These are phyloP conservation scores for Buceros bicornis DNA, from an alignment of 2,797 vertebrate species.

Conservation along the genomic window DNA sequence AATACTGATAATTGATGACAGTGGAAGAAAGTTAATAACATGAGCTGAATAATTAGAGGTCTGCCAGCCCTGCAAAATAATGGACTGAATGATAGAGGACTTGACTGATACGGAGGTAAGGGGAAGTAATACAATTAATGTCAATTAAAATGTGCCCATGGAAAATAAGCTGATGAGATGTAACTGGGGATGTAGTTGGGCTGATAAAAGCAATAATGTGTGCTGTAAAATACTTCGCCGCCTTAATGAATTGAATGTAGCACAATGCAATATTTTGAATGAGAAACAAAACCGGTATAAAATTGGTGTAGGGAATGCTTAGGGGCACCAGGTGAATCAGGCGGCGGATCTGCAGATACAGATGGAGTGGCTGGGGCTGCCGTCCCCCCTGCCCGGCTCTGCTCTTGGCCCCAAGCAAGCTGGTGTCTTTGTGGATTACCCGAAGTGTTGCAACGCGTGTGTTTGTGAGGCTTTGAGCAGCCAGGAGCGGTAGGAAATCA, in stretches of 20 bases:
- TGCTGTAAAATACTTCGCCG: slow-evolving; percentile 53
- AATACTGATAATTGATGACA: slow-evolving; percentile 71
- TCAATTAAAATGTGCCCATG: slow-evolving; percentile 71
- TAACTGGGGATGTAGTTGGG: slow-evolving; percentile 68
- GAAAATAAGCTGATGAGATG: slow-evolving; percentile 75
- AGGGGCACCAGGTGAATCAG: neutral
- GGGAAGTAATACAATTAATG: slow-evolving; percentile 73
- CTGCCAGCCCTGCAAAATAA: slow-evolving; percentile 68
- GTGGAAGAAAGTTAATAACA: slow-evolving; percentile 74
- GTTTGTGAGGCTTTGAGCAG: neutral
- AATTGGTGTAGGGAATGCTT: neutral
- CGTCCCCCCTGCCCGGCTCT: fast-evolving
- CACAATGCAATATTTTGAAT: slow-evolving; percentile 47
- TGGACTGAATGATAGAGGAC: slow-evolving; percentile 65
- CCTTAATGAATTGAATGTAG: slow-evolving; percentile 62
- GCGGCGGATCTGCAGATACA: neutral
- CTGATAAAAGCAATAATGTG: slow-evolving; percentile 70
- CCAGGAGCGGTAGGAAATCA: too few species aligned
- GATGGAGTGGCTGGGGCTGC: neutral
- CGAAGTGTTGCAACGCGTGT: fast-evolving
- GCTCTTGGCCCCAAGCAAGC: neutral
- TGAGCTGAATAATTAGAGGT: slow-evolving; percentile 69
- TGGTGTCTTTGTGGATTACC: neutral
- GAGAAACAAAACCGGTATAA: neutral
- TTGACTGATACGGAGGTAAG: slow-evolving; percentile 68